Conservation (phyloP, 2,113 vertebrate genomes). For the Pterophyllum scalare region DNA sequence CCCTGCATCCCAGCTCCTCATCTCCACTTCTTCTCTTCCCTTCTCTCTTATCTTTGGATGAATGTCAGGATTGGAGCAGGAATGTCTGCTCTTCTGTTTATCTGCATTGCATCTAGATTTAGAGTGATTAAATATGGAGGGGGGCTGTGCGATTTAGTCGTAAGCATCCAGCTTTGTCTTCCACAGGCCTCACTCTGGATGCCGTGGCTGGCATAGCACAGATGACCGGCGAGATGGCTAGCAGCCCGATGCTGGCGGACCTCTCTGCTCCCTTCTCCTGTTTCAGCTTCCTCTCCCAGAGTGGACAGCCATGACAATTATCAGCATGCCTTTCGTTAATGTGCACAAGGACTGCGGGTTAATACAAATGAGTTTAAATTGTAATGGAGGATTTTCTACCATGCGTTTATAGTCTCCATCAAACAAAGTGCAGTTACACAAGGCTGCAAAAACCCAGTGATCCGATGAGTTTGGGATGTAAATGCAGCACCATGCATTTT, state of each 20-base stretch:
- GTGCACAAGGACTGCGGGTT: background rate
- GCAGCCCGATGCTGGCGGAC: constrained; percentile 55
- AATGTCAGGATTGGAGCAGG: background rate
- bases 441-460: background rate
- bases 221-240: constrained; percentile 62
- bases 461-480: background rate
- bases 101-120: background rate
- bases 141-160: constrained; percentile 1
- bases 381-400: background rate
- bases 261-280: constrained; percentile 55
- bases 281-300: constrained; percentile 61
- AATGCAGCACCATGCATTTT: background rate
- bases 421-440: background rate
- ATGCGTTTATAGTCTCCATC: background rate
- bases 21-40: background rate
- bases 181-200: constrained; percentile 21
- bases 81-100: background rate
- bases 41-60: no score
- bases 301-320: constrained; percentile 48
- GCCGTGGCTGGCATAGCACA: constrained; percentile 49
- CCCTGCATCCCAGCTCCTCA: background rate
- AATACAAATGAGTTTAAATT: background rate
- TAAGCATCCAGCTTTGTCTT: constrained; percentile 35
- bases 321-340: constrained; percentile 58
- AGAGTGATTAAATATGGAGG: background rate